Percentiles rank a stretch among this genome's conserved stretches.
phyloP scores from a whole-genome alignment of 2,113 vertebrate genomes.

The Lampris incognitus region DNA sequence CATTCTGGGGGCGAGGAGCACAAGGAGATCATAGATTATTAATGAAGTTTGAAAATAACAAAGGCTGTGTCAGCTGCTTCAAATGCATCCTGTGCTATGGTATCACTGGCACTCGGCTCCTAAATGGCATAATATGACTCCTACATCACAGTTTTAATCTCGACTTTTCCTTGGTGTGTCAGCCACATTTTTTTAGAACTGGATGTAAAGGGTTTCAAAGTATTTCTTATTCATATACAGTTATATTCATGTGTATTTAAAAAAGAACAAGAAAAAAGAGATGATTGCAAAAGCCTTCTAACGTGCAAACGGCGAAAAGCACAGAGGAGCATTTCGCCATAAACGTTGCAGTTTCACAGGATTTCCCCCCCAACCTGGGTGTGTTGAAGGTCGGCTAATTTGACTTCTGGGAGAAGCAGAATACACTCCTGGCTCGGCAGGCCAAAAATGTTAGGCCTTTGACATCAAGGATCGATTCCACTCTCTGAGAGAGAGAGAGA shows the following conservation, averaged over 20 bases:
- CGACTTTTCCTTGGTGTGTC: slow-evolving; percentile 24
- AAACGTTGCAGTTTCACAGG: slow-evolving; percentile 34
- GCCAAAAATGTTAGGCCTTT: slow-evolving; percentile 71
- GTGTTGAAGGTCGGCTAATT: slow-evolving; percentile 65
- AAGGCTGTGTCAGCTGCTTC: slow-evolving; percentile 63
- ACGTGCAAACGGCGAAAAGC: slow-evolving; percentile 2
- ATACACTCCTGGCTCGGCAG: slow-evolving; percentile 50
- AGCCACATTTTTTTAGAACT: neutral
- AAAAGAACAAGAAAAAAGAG: neutral
- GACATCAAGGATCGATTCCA: slow-evolving; percentile 78
- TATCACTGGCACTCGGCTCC: slow-evolving; percentile 51
- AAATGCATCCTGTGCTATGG: slow-evolving; percentile 48
- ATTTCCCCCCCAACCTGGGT: slow-evolving; percentile 10
- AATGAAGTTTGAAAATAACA: slow-evolving; percentile 73
- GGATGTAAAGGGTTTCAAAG: neutral
- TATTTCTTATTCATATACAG: neutral
- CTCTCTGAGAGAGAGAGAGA: slow-evolving; percentile 13
- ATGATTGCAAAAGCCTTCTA: neutral
- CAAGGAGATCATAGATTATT: slow-evolving; percentile 75
- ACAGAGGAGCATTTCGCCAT: slow-evolving; percentile 12
- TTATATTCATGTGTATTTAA: neutral
- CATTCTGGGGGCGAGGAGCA: slow-evolving; percentile 64
- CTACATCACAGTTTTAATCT: slow-evolving; percentile 27
- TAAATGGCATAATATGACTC: slow-evolving; percentile 44
- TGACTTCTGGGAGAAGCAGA: slow-evolving; percentile 34